Conservation (phyloP, 2,888 invertebrate species). For the Ellobium chinense region DNA sequence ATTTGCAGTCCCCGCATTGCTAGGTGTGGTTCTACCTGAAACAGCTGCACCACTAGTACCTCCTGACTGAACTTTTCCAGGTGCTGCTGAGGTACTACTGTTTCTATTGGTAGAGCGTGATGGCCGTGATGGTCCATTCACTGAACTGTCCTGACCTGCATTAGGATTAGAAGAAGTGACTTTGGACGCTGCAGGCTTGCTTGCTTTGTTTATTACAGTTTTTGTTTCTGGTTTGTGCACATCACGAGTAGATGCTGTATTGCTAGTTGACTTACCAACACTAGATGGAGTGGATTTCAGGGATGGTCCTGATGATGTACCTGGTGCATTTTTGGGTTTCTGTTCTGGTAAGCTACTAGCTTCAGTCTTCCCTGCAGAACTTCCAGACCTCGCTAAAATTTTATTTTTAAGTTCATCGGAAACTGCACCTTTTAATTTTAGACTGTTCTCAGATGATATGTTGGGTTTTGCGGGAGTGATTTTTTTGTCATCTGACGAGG, state of each 20-base stretch:
- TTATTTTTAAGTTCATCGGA: constrained; percentile 31
- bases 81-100: not conserved
- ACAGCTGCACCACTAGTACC: constrained; percentile 6
- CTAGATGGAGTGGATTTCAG: no score
- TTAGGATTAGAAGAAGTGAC: constrained; percentile 8
- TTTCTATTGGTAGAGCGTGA: not conserved
- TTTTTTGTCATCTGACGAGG: not conserved
- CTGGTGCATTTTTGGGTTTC: not conserved
- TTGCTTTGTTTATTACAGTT: not conserved
- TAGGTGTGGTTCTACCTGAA: not conserved
- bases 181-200: not conserved
- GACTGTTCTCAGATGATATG: constrained; percentile 3
- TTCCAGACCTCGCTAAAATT: constrained; percentile 32
- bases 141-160: not conserved
- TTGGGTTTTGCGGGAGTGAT: not conserved
- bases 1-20: not conserved
- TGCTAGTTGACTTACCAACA: not conserved
- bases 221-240: not conserved
- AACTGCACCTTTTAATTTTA: constrained; percentile 15
- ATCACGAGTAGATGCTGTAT: not conserved
- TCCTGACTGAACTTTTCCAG: not conserved
- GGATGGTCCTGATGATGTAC: not conserved
- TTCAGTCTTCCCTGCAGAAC: not conserved
- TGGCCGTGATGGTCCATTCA: not conserved
- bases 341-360: not conserved